Percentiles rank a stretch among this genome's conserved stretches.
Conservation (phyloP, 2,113 vertebrate genomes). For the Xenus cinereus region DNA sequence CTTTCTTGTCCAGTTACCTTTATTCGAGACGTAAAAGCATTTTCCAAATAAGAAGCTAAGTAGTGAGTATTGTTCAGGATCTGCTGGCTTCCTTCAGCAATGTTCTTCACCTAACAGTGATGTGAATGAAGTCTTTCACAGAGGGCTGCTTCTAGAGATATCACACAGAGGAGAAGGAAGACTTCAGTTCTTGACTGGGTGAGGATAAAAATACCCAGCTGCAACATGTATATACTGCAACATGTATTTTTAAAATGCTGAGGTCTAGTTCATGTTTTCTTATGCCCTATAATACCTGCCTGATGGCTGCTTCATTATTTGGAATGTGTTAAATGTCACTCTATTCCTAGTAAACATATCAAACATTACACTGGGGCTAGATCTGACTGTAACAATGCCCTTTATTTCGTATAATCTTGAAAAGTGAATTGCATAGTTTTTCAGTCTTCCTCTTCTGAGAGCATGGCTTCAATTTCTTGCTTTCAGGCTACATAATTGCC, state of each 20-base stretch:
- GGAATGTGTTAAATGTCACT: neutral
- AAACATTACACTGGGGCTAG: neutral
- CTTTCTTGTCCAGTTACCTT: neutral
- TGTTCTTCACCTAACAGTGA: neutral
- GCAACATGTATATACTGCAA: neutral
- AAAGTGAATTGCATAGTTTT: neutral
- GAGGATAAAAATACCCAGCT: neutral
- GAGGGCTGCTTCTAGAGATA: neutral
- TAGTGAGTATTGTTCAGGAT: neutral
- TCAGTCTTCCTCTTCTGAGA: neutral
- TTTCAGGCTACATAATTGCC: neutral
- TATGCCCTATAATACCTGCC: neutral
- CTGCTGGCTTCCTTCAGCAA: neutral
- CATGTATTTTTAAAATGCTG: neutral
- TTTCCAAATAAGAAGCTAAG: neutral
- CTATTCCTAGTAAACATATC: neutral
- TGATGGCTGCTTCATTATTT: rapidly evolving
- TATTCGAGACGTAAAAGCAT: neutral
- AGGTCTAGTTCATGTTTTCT: neutral
- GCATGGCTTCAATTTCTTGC: neutral
- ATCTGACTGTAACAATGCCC: neutral
- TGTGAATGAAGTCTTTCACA: neutral
- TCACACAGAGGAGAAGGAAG: neutral
- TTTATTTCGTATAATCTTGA: neutral
- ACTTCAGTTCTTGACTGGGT: neutral